phyloP scores from a whole-genome alignment of 2,888 invertebrate genomes.

The Lochmaea crataegi region DNA sequence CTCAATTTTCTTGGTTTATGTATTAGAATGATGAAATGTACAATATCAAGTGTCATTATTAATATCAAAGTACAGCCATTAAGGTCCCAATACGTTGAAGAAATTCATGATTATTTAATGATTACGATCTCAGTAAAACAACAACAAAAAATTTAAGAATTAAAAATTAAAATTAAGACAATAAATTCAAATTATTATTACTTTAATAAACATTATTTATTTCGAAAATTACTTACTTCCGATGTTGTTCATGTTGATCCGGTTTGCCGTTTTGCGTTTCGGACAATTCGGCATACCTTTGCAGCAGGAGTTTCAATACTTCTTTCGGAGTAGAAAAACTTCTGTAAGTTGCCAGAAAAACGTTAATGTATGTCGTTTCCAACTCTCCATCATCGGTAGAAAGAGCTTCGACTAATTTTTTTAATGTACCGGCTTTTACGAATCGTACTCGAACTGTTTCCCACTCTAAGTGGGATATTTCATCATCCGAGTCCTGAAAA shows the following conservation, averaged over 20 bases:
- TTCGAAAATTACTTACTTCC: conserved; percentile 76
- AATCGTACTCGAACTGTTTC: conserved; percentile 95
- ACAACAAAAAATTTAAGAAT: no score
- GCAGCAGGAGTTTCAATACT: conserved; percentile 84
- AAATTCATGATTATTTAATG: background rate
- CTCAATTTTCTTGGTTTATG: background rate
- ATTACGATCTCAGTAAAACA: no score
- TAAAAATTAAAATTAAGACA: no score
- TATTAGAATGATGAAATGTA: no score
- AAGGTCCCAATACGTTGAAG: no score
- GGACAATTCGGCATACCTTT: conserved; percentile 79
- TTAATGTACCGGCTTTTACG: conserved; percentile 95
- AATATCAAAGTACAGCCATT: no score
- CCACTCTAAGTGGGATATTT: conserved; percentile 98
- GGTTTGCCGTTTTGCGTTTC: conserved; percentile 68
- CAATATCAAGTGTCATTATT: background rate
- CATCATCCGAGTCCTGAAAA: conserved; percentile 86
- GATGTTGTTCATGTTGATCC: conserved; percentile 76
- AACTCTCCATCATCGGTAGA: conserved; percentile 95
- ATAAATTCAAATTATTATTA: no score
- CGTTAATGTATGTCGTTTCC: conserved; percentile 97
- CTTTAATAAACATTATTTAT: background rate
- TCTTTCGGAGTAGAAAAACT: conserved; percentile 90
- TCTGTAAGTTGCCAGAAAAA: conserved; percentile 94
- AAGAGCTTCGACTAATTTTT: conserved; percentile 91